Evolutionary conservation across 2,888 invertebrate species (phyloP).

Genomic region (Ormyrus labotus): DNA sequence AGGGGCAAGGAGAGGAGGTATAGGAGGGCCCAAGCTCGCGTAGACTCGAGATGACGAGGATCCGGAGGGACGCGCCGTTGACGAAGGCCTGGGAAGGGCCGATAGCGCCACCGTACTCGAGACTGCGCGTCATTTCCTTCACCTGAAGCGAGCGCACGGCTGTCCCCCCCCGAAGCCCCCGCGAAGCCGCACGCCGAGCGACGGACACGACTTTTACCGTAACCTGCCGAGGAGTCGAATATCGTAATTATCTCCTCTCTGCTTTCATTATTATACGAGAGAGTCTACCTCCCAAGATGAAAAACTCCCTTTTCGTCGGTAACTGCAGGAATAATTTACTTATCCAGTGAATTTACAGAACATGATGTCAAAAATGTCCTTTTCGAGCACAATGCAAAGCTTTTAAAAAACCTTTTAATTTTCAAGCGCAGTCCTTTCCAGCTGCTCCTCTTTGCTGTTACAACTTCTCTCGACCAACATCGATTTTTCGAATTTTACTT

Average conservation of each 20-base stretch:
- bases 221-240: background rate
- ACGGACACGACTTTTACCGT: slow-evolving; percentile 4
- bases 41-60: slow-evolving; percentile 9
- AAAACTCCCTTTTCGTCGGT: no score
- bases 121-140: slow-evolving; percentile 30
- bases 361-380: background rate
- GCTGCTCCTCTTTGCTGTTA: slow-evolving; percentile 33
- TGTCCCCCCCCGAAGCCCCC: slow-evolving; percentile 14
- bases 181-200: background rate
- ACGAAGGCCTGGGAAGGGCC: slow-evolving; percentile 31
- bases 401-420: background rate
- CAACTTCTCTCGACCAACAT: background rate
- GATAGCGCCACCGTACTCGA: slow-evolving; percentile 21
- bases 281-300: no score
- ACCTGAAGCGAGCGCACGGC: background rate
- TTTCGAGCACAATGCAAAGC: background rate
- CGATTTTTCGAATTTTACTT: slow-evolving; percentile 13
- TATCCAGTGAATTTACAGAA: no score
- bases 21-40: background rate
- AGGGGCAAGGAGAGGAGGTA: slow-evolving; percentile 3
- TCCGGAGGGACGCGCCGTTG: slow-evolving; percentile 29
- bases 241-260: background rate
- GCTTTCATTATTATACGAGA: no score
- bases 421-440: background rate
- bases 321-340: no score